Evolutionary conservation across 1,140 invertebrate species (phyloP).

Genomic region (Danaus melanippus): DNA sequence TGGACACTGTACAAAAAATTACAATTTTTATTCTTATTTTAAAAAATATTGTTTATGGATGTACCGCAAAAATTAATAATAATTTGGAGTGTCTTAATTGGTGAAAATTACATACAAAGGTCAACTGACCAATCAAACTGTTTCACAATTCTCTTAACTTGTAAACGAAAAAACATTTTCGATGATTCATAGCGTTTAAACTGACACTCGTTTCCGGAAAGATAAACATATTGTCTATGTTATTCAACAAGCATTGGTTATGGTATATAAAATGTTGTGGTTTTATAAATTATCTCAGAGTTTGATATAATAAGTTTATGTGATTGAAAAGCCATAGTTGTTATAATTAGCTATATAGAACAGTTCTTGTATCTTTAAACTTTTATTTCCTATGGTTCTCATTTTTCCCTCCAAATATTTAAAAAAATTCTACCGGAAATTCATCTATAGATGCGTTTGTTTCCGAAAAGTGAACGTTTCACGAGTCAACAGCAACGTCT

Average conservation of each 20-base stretch:
- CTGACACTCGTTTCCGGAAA: conserved; percentile 68
- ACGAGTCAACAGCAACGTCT: conserved; percentile 73
- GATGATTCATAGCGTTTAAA: conserved; percentile 64
- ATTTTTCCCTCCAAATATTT: conserved; percentile 55
- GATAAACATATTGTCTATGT: conserved; percentile 34
- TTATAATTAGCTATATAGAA: neutral
- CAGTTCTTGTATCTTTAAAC: conserved; percentile 5
- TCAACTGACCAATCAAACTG: conserved; percentile 31
- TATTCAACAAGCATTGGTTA: conserved; percentile 10
- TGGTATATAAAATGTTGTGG: neutral
- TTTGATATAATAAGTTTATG: no score
- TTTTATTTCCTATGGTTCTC: conserved; percentile 1
- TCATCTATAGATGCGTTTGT: conserved; percentile 71
- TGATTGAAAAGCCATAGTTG: no score
- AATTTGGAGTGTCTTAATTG: conserved; percentile 21
- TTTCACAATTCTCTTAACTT: conserved; percentile 17
- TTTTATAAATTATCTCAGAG: no score
- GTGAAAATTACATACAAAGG: conserved; percentile 11
- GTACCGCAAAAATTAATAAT: no score
- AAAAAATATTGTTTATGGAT: no score
- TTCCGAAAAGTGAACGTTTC: conserved; percentile 72
- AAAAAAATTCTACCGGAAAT: conserved; percentile 67
- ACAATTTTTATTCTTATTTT: no score
- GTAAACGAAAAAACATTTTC: conserved; percentile 47
- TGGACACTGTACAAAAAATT: no score